Conservation (phyloP, 2,797 vertebrate species). For the Bovichtus variegatus region DNA sequence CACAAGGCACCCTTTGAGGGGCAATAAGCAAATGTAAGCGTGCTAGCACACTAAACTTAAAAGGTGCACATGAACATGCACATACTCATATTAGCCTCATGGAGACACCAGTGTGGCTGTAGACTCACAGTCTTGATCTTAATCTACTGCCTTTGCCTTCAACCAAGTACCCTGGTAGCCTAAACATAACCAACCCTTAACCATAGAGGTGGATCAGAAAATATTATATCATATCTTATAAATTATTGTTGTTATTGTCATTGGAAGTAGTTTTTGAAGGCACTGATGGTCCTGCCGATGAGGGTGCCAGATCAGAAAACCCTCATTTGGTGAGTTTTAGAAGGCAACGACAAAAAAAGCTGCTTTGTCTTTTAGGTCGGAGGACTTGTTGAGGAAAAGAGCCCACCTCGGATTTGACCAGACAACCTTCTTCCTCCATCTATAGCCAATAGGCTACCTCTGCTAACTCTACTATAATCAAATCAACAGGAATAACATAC, state of each 20-base stretch:
- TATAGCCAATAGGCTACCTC: not conserved
- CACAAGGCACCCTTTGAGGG: too few species aligned
- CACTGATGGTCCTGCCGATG: not conserved
- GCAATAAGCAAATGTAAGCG: too few species aligned
- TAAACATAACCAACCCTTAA: not conserved
- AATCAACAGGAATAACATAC: conserved; percentile 34
- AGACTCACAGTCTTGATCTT: not conserved
- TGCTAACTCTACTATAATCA: not conserved
- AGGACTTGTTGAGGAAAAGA: not conserved
- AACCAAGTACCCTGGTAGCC: not conserved
- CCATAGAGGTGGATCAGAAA: not conserved
- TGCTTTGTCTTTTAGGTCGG: not conserved
- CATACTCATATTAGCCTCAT: too few species aligned
- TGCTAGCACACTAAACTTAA: too few species aligned
- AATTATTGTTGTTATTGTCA: not conserved
- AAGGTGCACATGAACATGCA: too few species aligned
- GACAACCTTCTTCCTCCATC: not conserved
- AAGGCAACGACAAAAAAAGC: not conserved
- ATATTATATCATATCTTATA: not conserved
- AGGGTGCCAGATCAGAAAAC: not conserved
- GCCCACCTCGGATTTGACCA: conserved; percentile 7
- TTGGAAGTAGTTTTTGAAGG: not conserved
- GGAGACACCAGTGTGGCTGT: too few species aligned
- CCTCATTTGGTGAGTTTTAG: too few species aligned
- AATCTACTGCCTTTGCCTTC: not conserved